Evolutionary conservation across 2,113 vertebrate genomes (phyloP), one percentile per base, ranked within the genome.

Genomic region (Onychostruthus taczanowskii): DNA sequence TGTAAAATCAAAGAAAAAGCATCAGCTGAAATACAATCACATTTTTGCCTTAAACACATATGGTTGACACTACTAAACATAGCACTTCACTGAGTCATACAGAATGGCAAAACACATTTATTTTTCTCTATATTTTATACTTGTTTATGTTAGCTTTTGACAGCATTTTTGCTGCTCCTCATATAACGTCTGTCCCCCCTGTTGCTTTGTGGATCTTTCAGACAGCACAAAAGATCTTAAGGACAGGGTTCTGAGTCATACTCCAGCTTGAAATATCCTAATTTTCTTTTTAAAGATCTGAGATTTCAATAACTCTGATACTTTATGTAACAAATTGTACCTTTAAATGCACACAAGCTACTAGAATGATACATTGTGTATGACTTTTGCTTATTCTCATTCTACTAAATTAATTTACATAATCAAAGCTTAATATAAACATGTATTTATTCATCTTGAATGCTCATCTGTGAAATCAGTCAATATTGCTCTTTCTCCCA

Each of bases 21-120:
- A 89, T 87, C 80, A 88, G 33, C 53, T 77, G 47, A 93, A 93
- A 78, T 84, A 11, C 58, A 78, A 77, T 59, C 63, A 68, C 35
- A 74, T 81, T 87, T 93, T 64, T 94, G 50, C 64, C n/a, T 94
- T 68, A 87, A 95, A 85, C 55, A 92, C 86, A 81, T 96, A 91
- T 77, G 88, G 70, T 56, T 82, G 67, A 76, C 80, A 94, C 41
- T 67, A 84, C 30, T 69, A 91, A 90, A 80, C 1, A 16, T 74
- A 92, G 74, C 37, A 73, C 62, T 70, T 63, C 72, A 80, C 21
- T 84, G 91, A 85, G n/a, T 95, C 87, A 91, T 16, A 77, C 22
- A 27, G 33, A 85, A 90, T 66, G 47, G 85, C 49, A 89, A 93
- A 94, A 67, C 43, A 83, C 43, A 62, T 53, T 47, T 18, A 66